Evolutionary conservation across 2,888 invertebrate genomes (phyloP).

Genomic region (Nomada ferruginata): DNA sequence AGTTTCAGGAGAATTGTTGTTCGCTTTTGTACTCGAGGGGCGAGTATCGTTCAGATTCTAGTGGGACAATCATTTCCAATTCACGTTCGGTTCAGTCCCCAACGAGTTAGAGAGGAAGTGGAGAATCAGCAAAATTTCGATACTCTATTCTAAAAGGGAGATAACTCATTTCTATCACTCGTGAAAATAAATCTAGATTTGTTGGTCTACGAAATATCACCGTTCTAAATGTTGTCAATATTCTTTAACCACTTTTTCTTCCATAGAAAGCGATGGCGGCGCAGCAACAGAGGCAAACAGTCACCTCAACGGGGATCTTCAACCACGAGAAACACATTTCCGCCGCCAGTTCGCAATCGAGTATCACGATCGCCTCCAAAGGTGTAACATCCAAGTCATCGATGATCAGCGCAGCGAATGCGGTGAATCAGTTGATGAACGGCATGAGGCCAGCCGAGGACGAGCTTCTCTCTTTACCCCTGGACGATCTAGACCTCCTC

Average conservation of each 20-base stretch:
- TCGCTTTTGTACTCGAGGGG: no score
- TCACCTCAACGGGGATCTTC: conserved; percentile 91
- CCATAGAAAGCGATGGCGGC: conserved; percentile 85
- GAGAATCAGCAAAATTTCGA: no score
- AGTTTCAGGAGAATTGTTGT: no score
- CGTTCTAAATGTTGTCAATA: no score
- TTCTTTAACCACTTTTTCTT: conserved; percentile 18
- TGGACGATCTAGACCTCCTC: conserved; percentile 92
- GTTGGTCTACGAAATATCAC: no score
- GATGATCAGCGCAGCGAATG: conserved; percentile 84
- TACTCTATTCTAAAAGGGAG: neutral
- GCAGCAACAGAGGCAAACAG: conserved; percentile 92
- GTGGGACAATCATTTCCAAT: neutral
- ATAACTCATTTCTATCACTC: no score
- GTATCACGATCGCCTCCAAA: conserved; percentile 91
- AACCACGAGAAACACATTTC: conserved; percentile 90
- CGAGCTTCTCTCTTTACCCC: conserved; percentile 87
- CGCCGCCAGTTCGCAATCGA: conserved; percentile 90
- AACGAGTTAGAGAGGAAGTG: no score
- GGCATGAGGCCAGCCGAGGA: conserved; percentile 90
- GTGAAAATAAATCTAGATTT: no score
- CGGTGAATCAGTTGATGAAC: conserved; percentile 89
- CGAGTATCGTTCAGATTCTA: no score
- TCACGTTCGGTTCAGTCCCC: neutral
- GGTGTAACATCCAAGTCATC: conserved; percentile 87